phyloP scores from a whole-genome alignment of 2,113 vertebrate genomes.

The Struthidea cinerea region DNA sequence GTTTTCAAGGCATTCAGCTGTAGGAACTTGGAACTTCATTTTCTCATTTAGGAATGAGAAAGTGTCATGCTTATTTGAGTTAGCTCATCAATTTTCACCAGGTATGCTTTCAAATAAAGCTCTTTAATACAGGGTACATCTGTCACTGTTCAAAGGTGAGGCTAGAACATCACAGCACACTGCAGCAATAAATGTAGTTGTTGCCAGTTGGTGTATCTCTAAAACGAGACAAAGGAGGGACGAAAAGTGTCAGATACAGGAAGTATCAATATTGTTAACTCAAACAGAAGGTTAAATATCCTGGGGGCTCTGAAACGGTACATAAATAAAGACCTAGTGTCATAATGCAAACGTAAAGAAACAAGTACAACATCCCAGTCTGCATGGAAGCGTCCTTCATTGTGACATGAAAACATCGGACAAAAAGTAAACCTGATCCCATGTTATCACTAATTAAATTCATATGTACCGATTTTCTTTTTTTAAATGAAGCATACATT shows the following conservation, averaged over 20 bases:
- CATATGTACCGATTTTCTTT: background rate
- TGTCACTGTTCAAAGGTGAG: background rate
- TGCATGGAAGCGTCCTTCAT: background rate
- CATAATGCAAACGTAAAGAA: background rate
- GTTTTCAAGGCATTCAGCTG: background rate
- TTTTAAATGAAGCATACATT: background rate
- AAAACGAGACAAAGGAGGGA: constrained; percentile 10
- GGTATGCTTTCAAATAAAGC: background rate
- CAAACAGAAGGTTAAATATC: constrained; percentile 20
- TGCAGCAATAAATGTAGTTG: background rate
- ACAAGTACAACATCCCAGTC: background rate
- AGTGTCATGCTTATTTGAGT: background rate
- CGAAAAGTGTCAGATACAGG: background rate
- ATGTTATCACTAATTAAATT: background rate
- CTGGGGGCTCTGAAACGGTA: background rate
- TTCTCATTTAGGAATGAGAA: background rate
- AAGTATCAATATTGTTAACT: constrained; percentile 34
- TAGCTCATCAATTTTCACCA: background rate
- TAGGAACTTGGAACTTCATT: background rate
- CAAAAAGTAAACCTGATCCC: background rate
- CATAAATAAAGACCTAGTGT: background rate
- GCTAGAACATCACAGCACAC: background rate
- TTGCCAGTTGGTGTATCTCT: background rate
- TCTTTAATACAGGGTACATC: background rate
- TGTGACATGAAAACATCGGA: background rate